Evolutionary conservation across 2,797 vertebrate species (phyloP), one percentile per base, ranked within the genome.

Genomic region (Arrhamphus sclerolepis): DNA sequence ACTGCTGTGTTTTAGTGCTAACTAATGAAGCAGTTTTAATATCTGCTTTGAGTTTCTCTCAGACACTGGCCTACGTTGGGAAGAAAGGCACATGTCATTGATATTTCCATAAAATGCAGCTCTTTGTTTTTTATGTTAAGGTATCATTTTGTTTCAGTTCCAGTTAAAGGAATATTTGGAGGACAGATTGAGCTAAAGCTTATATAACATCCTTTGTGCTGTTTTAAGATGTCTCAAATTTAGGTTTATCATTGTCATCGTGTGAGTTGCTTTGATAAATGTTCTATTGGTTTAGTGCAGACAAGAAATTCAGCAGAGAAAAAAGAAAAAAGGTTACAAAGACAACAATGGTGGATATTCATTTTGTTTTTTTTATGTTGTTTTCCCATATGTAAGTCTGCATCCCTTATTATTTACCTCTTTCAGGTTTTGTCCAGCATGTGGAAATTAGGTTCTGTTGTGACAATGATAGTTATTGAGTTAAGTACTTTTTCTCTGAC

Each of bases 401-500:
- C 49, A 22, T 62, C n/a, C 34, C 16, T 65, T 41, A 51, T 47
- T 53, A 24, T 70, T 58, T 46, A 58, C 47, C n/a, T 53, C 44
- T 41, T 19, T 46, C 42, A 44, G 24, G 46, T 55, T 67, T 46
- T 70, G 43, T 68, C 14, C 19, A 6, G 3, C 19, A 13, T 44
- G 9, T 44, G 9, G 11, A 13, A 21, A 13, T 21, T 19, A 5
- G 20, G 10, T 20, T 11, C 31, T 10, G 34, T 38, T 18, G 14
- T 40, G 51, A 51, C 5, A 8, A 19, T 64, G 4, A 42, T 28
- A 28, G 21, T 68, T 46, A 49, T 43, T 80, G 47, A 81, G 69
- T 31, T 62, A 40, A 19, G 52, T 75, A 6, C n/a, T 63, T 71
- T 72, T 53, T 75, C 44, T 68, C 46, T 62, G 77, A 26, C 85